These are phyloP conservation scores for Agrilus biguttatus DNA, from an alignment of 2,888 invertebrate species.

Conservation along the genomic window DNA sequence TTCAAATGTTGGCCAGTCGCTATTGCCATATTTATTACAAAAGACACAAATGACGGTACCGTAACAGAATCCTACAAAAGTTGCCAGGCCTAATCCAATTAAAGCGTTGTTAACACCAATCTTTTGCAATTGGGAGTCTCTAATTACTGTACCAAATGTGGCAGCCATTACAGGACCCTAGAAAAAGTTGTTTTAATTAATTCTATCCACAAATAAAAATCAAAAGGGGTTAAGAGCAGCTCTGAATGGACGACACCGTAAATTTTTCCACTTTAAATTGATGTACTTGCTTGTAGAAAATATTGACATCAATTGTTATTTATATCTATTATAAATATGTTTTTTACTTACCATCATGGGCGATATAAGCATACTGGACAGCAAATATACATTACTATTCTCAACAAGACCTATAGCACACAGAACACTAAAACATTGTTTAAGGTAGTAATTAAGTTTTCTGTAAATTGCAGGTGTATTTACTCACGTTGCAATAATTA, in stretches of 20 bases:
- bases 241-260: neutral
- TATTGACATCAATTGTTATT: no score
- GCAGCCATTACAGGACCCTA: slow-evolving; percentile 66
- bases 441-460: neutral
- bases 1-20: slow-evolving; percentile 49
- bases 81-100: slow-evolving; percentile 49
- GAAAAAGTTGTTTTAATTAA: slow-evolving; percentile 9
- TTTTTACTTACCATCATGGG: slow-evolving; percentile 51
- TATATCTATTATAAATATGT: neutral
- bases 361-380: slow-evolving; percentile 70
- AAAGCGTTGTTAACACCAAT: slow-evolving; percentile 54
- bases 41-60: slow-evolving; percentile 43
- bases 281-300: no score
- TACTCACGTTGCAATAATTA: slow-evolving; percentile 53
- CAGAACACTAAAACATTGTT: slow-evolving; percentile 36
- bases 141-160: slow-evolving; percentile 58
- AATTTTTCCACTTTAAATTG: neutral
- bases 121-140: slow-evolving; percentile 44
- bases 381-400: slow-evolving; percentile 56
- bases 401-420: slow-evolving; percentile 61
- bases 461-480: neutral
- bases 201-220: slow-evolving; percentile 2
- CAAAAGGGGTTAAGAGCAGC: neutral
- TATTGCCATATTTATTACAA: slow-evolving; percentile 41
- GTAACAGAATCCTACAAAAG: slow-evolving; percentile 52